phyloP scores from a whole-genome alignment of 2,113 vertebrate genomes.

The Tachycineta bicolor region DNA sequence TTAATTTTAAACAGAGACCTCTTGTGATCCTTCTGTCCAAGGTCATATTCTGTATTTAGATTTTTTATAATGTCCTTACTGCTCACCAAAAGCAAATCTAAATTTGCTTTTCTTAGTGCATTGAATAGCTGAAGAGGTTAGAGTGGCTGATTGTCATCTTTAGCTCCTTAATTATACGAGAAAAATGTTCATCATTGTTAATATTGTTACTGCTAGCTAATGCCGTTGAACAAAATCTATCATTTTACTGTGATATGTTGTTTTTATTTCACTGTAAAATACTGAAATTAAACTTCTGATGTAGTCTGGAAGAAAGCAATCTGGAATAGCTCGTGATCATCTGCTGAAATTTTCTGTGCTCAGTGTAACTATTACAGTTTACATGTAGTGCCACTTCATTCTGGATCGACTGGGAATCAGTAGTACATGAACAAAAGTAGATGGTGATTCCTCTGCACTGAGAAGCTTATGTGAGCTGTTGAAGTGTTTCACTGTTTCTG shows the following conservation, averaged over 20 bases:
- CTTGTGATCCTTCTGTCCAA: neutral
- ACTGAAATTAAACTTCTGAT: neutral
- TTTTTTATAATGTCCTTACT: neutral
- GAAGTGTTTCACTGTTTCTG: neutral
- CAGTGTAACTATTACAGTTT: neutral
- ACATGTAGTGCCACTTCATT: neutral
- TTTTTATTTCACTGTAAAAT: constrained; percentile 26
- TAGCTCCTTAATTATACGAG: neutral
- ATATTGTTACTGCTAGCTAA: neutral
- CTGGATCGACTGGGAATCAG: neutral
- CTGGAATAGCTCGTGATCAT: neutral
- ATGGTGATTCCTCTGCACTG: neutral
- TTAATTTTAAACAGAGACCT: neutral
- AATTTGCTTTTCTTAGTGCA: neutral
- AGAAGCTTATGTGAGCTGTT: neutral
- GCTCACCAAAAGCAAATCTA: neutral
- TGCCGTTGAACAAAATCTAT: neutral
- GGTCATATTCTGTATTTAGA: neutral
- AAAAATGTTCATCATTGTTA: constrained; percentile 19
- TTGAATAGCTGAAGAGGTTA: neutral
- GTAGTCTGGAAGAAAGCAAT: neutral
- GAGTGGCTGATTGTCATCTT: constrained; percentile 13
- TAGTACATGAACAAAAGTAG: neutral
- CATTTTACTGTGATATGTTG: neutral
- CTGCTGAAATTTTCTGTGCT: neutral